A percentile compares a stretch with the other conserved stretches of the same genome.
Conservation (phyloP, 2,113 vertebrate genomes). For the Tragulus kanchil region DNA sequence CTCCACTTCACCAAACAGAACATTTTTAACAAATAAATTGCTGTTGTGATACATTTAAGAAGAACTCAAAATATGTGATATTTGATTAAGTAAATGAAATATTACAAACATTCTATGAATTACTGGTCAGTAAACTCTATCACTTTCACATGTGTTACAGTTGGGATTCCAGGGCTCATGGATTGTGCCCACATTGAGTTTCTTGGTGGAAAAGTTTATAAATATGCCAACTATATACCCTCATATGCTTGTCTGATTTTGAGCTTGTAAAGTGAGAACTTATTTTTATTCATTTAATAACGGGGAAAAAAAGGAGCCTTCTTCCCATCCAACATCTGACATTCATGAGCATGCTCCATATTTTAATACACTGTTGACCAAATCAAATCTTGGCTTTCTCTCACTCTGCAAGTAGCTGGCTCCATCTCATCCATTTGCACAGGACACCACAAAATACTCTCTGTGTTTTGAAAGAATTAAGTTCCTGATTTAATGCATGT, state of each 20-base stretch:
- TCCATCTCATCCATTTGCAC: constrained; percentile 80
- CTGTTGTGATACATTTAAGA: not conserved
- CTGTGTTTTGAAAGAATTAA: constrained; percentile 83
- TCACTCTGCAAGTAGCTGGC: constrained; percentile 75
- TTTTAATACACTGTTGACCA: constrained; percentile 49
- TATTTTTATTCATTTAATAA: too few relatives aligned
- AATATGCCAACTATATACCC: too few relatives aligned
- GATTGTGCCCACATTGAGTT: too few relatives aligned
- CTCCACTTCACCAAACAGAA: not conserved
- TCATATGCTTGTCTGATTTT: too few relatives aligned
- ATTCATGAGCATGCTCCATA: not conserved
- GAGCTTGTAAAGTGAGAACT: too few relatives aligned
- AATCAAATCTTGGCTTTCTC: constrained; percentile 67
- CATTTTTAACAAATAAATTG: not conserved
- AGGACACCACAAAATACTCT: constrained; percentile 70
- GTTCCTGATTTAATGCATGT: constrained; percentile 78
- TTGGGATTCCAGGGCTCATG: not conserved
- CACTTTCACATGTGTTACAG: not conserved
- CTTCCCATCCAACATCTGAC: not conserved
- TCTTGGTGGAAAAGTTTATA: too few relatives aligned
- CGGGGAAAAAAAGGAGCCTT: not conserved
- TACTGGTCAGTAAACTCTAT: not conserved
- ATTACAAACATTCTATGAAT: not conserved
- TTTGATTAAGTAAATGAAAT: not conserved
- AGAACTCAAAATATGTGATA: not conserved